phyloP scores from a whole-genome alignment of 2,797 vertebrate species.

The Triplophysa yarkandensis region DNA sequence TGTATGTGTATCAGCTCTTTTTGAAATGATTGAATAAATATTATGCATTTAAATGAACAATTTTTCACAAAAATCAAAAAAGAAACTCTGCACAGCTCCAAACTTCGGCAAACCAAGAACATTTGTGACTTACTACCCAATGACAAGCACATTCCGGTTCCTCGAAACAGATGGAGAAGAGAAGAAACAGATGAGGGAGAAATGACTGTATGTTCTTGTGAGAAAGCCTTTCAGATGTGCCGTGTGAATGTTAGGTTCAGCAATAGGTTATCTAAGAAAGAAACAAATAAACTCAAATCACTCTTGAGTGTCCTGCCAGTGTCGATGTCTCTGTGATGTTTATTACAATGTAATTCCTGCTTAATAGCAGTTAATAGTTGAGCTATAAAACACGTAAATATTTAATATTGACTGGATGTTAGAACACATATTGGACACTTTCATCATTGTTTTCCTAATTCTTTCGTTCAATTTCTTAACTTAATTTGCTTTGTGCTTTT shows the following conservation, averaged over 20 bases:
- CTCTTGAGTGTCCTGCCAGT: not conserved
- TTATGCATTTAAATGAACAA: not conserved
- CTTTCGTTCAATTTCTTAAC: not conserved
- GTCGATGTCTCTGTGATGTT: not conserved
- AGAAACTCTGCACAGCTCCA: not conserved
- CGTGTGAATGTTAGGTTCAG: not conserved
- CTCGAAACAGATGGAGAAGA: slow-evolving; percentile 28
- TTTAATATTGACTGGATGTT: slow-evolving; percentile 5
- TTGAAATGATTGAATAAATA: not conserved
- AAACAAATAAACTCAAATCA: not conserved
- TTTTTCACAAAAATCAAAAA: not conserved
- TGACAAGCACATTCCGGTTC: slow-evolving; percentile 14
- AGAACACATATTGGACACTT: not conserved
- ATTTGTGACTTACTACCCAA: slow-evolving; percentile 23
- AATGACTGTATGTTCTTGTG: slow-evolving; percentile 19
- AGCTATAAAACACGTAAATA: slow-evolving; percentile 12
- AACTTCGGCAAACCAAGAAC: slow-evolving; percentile 3
- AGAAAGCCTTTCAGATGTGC: slow-evolving; percentile 20
- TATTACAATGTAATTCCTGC: not conserved
- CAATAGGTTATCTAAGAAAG: not conserved
- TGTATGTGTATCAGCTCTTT: not conserved
- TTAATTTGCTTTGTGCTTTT: not conserved
- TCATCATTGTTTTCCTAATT: slow-evolving; percentile 9
- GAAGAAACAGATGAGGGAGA: slow-evolving; percentile 28
- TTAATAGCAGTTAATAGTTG: slow-evolving; percentile 1